A percentile compares a stretch with the other conserved stretches of the same genome.
Evolutionary conservation across 2,113 vertebrate species (phyloP).

Genomic region (Oreochromis spilurus): DNA sequence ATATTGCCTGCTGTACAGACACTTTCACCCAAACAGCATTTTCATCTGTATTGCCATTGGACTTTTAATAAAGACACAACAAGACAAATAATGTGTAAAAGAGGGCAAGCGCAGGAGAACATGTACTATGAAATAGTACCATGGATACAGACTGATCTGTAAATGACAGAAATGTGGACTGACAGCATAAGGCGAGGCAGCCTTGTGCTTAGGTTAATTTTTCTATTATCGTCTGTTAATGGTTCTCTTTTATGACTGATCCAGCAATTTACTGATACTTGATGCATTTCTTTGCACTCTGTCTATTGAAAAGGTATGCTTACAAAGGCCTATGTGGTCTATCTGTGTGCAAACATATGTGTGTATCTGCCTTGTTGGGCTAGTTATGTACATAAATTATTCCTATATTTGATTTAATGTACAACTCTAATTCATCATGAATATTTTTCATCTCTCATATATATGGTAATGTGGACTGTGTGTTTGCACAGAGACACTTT

Average conservation of each 20-base stretch:
- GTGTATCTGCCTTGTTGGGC: background rate
- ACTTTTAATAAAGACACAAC: slow-evolving; percentile 32
- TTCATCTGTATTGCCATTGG: slow-evolving; percentile 4
- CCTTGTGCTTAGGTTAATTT: slow-evolving; percentile 12
- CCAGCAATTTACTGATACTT: background rate
- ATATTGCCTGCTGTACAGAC: background rate
- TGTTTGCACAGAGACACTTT: slow-evolving; percentile 22
- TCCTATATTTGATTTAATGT: slow-evolving; percentile 46
- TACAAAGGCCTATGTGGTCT: background rate
- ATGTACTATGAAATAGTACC: background rate
- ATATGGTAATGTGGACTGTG: slow-evolving; percentile 56
- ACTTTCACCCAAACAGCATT: background rate
- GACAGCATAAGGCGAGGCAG: background rate
- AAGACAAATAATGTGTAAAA: slow-evolving; percentile 25
- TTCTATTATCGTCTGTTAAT: slow-evolving; percentile 26
- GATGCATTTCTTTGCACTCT: background rate
- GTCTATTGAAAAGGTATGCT: background rate
- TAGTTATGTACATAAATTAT: slow-evolving; percentile 34
- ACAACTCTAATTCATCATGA: slow-evolving; percentile 46
- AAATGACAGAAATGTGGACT: background rate
- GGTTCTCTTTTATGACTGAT: slow-evolving; percentile 3
- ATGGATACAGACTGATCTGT: background rate
- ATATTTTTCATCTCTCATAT: slow-evolving; percentile 59
- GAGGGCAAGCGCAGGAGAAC: background rate
- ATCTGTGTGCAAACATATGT: background rate